A percentile compares a stretch with the other conserved stretches of the same genome.
Evolutionary conservation across 2,113 vertebrate genomes (phyloP).

Genomic region (Chamaetylas fuelleborni): DNA sequence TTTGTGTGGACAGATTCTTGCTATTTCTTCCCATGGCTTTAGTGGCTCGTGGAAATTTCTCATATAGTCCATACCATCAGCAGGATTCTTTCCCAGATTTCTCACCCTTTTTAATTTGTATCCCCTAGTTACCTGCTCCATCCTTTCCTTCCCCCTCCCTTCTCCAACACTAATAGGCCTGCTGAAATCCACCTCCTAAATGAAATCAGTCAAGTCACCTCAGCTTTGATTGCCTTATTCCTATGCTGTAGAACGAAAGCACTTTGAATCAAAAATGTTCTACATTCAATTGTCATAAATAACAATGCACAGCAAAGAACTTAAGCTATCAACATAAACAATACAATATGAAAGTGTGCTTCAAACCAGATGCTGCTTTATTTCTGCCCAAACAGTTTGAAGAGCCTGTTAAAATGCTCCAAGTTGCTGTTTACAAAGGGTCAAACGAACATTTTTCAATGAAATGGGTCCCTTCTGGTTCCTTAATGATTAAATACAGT

Average conservation of each 20-base stretch:
- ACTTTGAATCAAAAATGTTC: conserved; percentile 67
- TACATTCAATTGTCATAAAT: conserved; percentile 70
- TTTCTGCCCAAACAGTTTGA: conserved; percentile 72
- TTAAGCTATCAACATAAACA: conserved; percentile 76
- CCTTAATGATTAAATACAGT: conserved; percentile 74
- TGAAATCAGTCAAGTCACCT: conserved; percentile 60
- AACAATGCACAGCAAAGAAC: conserved; percentile 66
- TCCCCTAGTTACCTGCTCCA: conserved; percentile 83
- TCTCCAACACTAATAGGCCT: conserved; percentile 46
- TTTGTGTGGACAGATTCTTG: conserved; percentile 75
- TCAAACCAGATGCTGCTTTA: conserved; percentile 67
- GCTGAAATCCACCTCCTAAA: conserved; percentile 64
- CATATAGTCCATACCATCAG: conserved; percentile 72
- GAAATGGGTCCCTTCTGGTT: conserved; percentile 78
- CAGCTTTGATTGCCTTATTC: conserved; percentile 60
- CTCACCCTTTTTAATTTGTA: conserved; percentile 83
- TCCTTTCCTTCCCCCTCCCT: conserved; percentile 67
- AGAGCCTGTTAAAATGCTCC: conserved; percentile 75
- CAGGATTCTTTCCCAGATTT: conserved; percentile 80
- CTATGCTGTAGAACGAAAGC: conserved; percentile 45
- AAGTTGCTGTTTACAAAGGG: conserved; percentile 74
- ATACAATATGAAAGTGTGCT: conserved; percentile 64
- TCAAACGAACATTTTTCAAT: conserved; percentile 75
- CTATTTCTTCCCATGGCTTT: conserved; percentile 77
- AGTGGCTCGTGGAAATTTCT: conserved; percentile 78